A percentile compares a stretch with the other conserved stretches of the same genome.
These are phyloP conservation scores for Cotesia chilonis DNA, from an alignment of 1,140 invertebrate species.

Conservation along the genomic window DNA sequence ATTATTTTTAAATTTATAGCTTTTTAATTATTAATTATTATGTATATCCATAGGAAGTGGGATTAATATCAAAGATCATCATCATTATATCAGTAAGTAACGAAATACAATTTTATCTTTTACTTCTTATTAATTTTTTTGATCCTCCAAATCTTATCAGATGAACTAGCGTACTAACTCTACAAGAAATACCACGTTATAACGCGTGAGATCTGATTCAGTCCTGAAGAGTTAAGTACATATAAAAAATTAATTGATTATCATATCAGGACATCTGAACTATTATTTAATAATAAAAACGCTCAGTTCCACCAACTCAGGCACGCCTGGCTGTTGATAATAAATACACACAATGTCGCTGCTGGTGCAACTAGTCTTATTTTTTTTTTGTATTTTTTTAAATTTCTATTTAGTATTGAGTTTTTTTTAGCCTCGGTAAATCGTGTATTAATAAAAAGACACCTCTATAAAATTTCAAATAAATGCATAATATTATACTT, in stretches of 20 bases:
- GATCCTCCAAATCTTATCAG: constrained; percentile 55
- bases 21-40: background rate
- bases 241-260: constrained; percentile 49
- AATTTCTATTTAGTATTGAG: too few species aligned
- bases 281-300: constrained; percentile 46
- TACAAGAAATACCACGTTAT: constrained; percentile 42
- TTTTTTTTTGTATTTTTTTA: background rate
- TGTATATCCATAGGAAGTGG: too few species aligned
- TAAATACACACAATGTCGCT: constrained; percentile 64
- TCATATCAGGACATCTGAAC: constrained; percentile 43
- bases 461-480: too few species aligned
- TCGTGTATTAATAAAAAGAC: too few species aligned
- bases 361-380: constrained; percentile 55
- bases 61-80: background rate
- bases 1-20: constrained; percentile 15
- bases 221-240: constrained; percentile 53
- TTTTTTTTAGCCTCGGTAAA: too few species aligned
- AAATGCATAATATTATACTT: too few species aligned
- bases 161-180: constrained; percentile 47
- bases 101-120: constrained; percentile 44
- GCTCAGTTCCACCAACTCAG: constrained; percentile 51
- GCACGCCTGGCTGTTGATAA: constrained; percentile 56
- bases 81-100: constrained; percentile 40
- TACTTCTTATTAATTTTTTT: constrained; percentile 32
- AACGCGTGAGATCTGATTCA: constrained; percentile 51